phyloP scores from a whole-genome alignment of 2,888 invertebrate species.

The Vanessa cardui region DNA sequence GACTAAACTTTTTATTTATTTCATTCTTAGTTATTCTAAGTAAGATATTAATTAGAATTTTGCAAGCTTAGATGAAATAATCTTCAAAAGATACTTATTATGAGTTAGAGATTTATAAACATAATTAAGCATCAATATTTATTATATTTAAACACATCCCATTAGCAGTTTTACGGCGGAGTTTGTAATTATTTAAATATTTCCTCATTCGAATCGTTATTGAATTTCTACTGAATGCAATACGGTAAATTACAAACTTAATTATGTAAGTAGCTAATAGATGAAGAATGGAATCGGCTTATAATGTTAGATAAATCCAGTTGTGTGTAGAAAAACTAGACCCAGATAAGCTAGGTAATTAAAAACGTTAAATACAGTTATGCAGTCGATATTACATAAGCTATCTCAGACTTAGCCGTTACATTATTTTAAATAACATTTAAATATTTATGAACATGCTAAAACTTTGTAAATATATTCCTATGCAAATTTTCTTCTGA shows the following conservation, averaged over 20 bases:
- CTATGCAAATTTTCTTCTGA: background rate
- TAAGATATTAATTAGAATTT: background rate
- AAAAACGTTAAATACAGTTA: conserved; percentile 42
- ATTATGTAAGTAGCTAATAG: conserved; percentile 21
- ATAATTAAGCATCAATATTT: too few species aligned
- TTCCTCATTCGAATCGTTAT: too few species aligned
- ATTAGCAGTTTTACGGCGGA: too few species aligned
- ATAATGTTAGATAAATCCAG: conserved; percentile 27
- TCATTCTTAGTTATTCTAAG: background rate
- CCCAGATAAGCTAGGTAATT: conserved; percentile 39
- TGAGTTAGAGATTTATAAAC: too few species aligned
- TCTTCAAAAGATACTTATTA: background rate
- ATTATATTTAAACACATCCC: too few species aligned
- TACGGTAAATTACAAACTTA: background rate
- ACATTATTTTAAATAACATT: conserved; percentile 5
- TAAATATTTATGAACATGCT: conserved; percentile 9
- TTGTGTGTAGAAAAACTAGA: conserved; percentile 39
- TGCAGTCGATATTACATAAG: conserved; percentile 22
- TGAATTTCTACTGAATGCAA: too few species aligned
- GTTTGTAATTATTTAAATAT: too few species aligned
- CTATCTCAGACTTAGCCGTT: conserved; percentile 17
- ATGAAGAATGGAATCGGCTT: conserved; percentile 30
- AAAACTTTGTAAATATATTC: conserved; percentile 4
- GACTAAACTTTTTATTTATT: background rate
- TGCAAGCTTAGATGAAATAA: background rate